Evolutionary conservation across 92 coral and sea anemone genomes (phyloP), one percentile per base, ranked within the genome.

Genomic region (Epizoanthus scotinus): DNA sequence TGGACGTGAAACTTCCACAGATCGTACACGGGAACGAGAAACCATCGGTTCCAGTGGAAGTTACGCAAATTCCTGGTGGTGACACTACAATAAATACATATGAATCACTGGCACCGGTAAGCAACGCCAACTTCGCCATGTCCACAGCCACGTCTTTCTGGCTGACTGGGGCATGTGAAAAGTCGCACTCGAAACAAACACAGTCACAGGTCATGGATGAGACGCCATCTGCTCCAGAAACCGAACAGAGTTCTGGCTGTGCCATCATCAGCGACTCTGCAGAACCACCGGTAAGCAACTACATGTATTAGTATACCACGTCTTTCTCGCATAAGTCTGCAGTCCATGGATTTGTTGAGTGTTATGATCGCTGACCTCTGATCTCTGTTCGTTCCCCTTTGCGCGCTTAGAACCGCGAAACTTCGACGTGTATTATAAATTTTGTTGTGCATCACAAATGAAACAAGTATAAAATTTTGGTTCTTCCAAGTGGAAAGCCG

Each of bases 271-370:
- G 6, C 63, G 6, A 57, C 63, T 57, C 63, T 57, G 5, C 25
- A 57, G 63, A 57, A n/a, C n/a, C n/a, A 57, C 63, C 63, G 60
- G 60, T 55, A 55, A 15, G 60, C 60, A 57, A 57, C 63, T 3
- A 57, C 24, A 3, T n/a, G n/a, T n/a, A n/a, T n/a, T n/a, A n/a
- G 63, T 57, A 57, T 57, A 57, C 63, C 24, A 57, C 25, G 26
- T 57, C 63, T 57, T 57, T 57, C 63, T 57, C 63, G 63, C 63
- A 19, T 57, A 57, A 57, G 22, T 57, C 63, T 57, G 63, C 63
- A 57, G 63, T 57, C 63, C 26, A 57, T 57, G 26, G 63, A n/a
- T 57, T 57, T 57, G 63, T 57, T 15, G 63, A 57, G 63, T 57
- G 63, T 57, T 57, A 57, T 57, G 63, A 19, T 57, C 25, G 22